Evolutionary conservation across 2,888 invertebrate species (phyloP), one percentile per base, ranked within the genome.

Genomic region (Pristionchus japonicus): DNA sequence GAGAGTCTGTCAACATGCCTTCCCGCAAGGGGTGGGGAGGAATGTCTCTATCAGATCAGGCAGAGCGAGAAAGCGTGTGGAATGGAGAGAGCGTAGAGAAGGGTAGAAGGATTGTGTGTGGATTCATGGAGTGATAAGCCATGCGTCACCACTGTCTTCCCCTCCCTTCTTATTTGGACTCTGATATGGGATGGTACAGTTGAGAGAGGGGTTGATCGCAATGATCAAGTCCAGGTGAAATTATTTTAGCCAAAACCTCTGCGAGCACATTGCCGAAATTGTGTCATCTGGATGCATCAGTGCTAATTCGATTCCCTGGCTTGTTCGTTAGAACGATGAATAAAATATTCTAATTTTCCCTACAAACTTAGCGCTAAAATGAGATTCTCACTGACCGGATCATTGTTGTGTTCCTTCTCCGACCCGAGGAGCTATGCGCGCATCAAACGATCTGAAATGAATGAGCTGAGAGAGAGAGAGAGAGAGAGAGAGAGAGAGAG

Each of bases 91-190:
- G 52, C 4, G 31, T 9, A 37, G 40, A 9, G 49, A 11, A 13
- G 77, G 13, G 27, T 3, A 7, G 43, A 13, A 3, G 23, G 80
- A 40, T 40, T 49, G 37, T 83, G 61, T 49, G 49, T 52, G 83
- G 9, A n/a, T 49, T n/a, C n/a, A 47, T 82, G 52, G 82, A 52
- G 23, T 37, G 61, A 83, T 57, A 83, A 52, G 83, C 83, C n/a
- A 43, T 77, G 77, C 43, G 27, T 77, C 77, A 77, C 34, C 31
- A 27, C n/a, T 34, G 31, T 23, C 3, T 70, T 34, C 3, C 23
- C 34, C 40, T 20, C 37, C 70, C 23, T 1, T 43, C 43, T 43
- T 77, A 77, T 77, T 77, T 77, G 77, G 77, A 77, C 77, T 77
- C 27, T 43, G 77, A 37, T 34, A 43, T 34, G n/a, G n/a, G n/a